A percentile compares a stretch with the other conserved stretches of the same genome.
Conservation (phyloP, 2,797 vertebrate genomes). For the Meda fulgida region DNA sequence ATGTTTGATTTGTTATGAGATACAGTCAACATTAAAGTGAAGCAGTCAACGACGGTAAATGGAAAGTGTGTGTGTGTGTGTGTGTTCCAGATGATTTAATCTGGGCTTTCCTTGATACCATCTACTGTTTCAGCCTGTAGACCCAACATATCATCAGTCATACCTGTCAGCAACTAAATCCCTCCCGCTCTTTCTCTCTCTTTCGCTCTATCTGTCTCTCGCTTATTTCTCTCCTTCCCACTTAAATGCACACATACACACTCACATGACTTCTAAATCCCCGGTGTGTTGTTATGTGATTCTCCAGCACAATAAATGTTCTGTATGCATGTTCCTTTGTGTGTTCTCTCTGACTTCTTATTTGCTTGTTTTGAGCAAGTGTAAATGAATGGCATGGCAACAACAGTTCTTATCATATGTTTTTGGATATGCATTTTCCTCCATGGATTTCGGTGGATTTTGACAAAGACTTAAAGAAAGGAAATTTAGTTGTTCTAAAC, state of each 20-base stretch:
- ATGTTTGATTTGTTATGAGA: conserved; percentile 31
- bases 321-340: conserved; percentile 6
- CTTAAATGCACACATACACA: conserved; percentile 40
- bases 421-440: background rate
- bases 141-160: conserved; percentile 61
- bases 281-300: conserved; percentile 44
- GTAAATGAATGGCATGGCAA: background rate
- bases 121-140: conserved; percentile 54
- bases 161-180: conserved; percentile 55
- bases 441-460: background rate
- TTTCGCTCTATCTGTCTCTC: conserved; percentile 27
- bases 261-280: conserved; percentile 17
- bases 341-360: conserved; percentile 5
- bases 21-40: conserved; percentile 42
- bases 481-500: background rate
- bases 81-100: conserved; percentile 48
- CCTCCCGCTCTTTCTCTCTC: conserved; percentile 32
- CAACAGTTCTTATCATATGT: background rate
- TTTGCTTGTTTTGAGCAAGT: conserved; percentile 11
- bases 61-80: conserved; percentile 6
- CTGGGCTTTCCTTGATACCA: conserved; percentile 49
- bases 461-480: background rate
- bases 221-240: conserved; percentile 31
- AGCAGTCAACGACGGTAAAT: conserved; percentile 39
- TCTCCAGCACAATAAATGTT: conserved; percentile 29